Evolutionary conservation across 2,797 vertebrate species (phyloP), one percentile per base, ranked within the genome.

Genomic region (Poeciliopsis turneri): DNA sequence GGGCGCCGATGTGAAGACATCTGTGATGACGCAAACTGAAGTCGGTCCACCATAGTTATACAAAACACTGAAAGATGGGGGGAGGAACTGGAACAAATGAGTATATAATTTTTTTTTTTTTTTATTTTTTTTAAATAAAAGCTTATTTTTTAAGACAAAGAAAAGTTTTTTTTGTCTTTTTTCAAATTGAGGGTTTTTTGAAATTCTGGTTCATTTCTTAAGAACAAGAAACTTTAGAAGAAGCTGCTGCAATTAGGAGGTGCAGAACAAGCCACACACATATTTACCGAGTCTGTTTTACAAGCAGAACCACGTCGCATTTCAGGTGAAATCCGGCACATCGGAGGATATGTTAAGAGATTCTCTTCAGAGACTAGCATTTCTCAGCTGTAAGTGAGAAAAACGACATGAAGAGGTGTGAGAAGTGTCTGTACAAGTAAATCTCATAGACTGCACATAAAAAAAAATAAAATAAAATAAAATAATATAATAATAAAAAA

Each of bases 211-310:
- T 59, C 55, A 13, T 12, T 28, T 28, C n/a, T 57, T 15, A 13
- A 57, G n/a, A n/a, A 28, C 1, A 59, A 59, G n/a, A 13, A 28
- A 59, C 4, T 28, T 59, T 59, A 13, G 11, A 28, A 13, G 12
- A 30, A 59, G 10, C 4, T 11, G 9, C 2, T 28, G 11, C 25
- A 83, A 92, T 91, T 89, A 90, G 86, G 76, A 77, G 74, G 59
- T 88, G 86, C 20, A 36, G 76, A 80, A 89, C 79, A 91, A 88
- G 87, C 93, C 85, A 85, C 88, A 91, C 78, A 84, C 77, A 84
- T 72, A 88, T 84, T 81, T 81, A 91, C 82, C 20, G 47, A 81
- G 75, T 87, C 72, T 86, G 85, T 73, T 61, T 74, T 20, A 77
- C 87, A 92, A 92, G 88, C 87, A 84, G 82, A 75, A 84, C 78